A percentile compares a stretch with the other conserved stretches of the same genome.
These are phyloP conservation scores for Pantherophis guttatus DNA, from an alignment of 2,113 vertebrate genomes.

Conservation along the genomic window DNA sequence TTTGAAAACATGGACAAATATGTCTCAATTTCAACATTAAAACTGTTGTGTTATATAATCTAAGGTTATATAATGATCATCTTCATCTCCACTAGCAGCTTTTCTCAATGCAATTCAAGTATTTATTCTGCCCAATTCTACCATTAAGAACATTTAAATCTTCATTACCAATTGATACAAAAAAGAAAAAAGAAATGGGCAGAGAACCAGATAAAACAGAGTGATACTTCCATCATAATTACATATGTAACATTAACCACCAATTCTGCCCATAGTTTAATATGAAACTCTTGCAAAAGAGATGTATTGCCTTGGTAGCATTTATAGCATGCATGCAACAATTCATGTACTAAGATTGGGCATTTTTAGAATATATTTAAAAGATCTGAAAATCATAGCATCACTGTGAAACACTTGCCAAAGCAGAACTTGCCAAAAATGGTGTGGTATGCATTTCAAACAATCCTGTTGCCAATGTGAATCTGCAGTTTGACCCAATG, in stretches of 20 bases:
- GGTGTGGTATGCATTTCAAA: neutral
- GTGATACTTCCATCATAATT: conserved; percentile 12
- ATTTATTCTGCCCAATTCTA: conserved; percentile 22
- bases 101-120: neutral
- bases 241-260: conserved; percentile 44
- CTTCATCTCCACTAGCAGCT: neutral
- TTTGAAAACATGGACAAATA: neutral
- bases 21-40: conserved; percentile 13
- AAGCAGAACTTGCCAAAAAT: neutral
- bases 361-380: neutral
- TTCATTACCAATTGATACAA: conserved; percentile 40
- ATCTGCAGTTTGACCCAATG: conserved; percentile 7
- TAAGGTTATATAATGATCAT: neutral
- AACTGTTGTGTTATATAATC: conserved; percentile 5
- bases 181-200: neutral
- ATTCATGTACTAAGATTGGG: neutral
- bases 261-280: conserved; percentile 39
- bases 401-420: neutral
- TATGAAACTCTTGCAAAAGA: conserved; percentile 45
- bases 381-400: neutral
- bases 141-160: conserved; percentile 8
- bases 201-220: neutral
- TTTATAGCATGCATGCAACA: conserved; percentile 5
- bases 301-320: conserved; percentile 31
- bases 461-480: neutral